Evolutionary conservation across 2,797 vertebrate species (phyloP).

Genomic region (Malurus splendens): DNA sequence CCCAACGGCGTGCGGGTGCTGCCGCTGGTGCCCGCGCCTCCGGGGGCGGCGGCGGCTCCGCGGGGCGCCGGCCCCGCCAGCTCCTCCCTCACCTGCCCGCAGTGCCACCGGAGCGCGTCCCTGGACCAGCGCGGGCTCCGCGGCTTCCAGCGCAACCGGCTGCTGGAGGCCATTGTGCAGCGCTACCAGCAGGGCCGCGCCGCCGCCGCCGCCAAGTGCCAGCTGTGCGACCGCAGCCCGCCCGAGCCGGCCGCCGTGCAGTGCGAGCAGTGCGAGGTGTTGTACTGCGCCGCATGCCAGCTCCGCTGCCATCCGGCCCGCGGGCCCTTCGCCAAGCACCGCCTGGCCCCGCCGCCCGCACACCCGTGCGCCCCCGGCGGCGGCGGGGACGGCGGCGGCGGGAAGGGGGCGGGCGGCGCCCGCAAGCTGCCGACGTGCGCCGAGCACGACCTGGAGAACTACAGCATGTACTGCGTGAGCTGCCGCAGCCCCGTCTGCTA

Average conservation of each 20-base stretch:
- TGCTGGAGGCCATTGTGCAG: constrained; percentile 89
- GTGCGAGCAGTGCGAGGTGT: constrained; percentile 96
- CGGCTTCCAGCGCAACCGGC: constrained; percentile 90
- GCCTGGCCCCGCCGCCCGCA: constrained; percentile 75
- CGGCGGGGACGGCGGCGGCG: constrained; percentile 23
- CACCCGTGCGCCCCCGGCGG: constrained; percentile 27
- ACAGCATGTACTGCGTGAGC: constrained; percentile 90
- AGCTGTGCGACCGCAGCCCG: constrained; percentile 92
- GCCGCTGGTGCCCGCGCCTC: constrained; percentile 79
- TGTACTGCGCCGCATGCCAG: constrained; percentile 90
- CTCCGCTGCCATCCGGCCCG: constrained; percentile 92
- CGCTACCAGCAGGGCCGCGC: constrained; percentile 84
- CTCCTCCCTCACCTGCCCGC: constrained; percentile 92
- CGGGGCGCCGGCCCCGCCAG: constrained; percentile 61
- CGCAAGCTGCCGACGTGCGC: constrained; percentile 85
- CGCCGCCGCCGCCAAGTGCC: constrained; percentile 78
- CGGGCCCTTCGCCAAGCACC: constrained; percentile 92
- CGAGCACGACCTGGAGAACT: constrained; percentile 91
- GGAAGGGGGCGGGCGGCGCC: constrained; percentile 42
- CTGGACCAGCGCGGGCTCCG: constrained; percentile 90
- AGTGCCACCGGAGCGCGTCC: constrained; percentile 93
- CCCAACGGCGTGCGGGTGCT: constrained; percentile 91
- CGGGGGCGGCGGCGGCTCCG: constrained; percentile 72
- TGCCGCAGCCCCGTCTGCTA: constrained; percentile 87
- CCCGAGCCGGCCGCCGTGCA: constrained; percentile 84